Conservation (phyloP, 2,888 invertebrate species). For the Perizoma flavofasciatum region DNA sequence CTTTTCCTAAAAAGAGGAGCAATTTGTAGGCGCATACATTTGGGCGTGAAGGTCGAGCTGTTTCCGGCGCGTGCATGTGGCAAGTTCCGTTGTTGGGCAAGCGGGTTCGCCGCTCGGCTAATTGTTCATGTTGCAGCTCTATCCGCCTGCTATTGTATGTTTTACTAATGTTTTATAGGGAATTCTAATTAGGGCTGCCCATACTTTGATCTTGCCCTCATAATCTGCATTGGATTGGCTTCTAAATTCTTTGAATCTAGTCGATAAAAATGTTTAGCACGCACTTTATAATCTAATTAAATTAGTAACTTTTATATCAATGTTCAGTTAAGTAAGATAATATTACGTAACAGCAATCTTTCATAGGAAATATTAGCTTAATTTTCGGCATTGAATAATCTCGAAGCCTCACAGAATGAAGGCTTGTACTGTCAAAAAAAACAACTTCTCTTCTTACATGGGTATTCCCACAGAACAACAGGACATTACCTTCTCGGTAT, state of each 20-base stretch:
- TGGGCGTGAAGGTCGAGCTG: conserved; percentile 68
- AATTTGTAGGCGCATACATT: conserved; percentile 49
- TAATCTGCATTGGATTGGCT: conserved; percentile 4
- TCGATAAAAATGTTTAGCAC: conserved; percentile 6
- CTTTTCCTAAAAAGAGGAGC: conserved; percentile 49
- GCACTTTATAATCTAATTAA: too few relatives aligned
- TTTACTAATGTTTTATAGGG: conserved; percentile 51
- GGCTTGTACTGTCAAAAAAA: too few relatives aligned
- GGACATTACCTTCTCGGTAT: too few relatives aligned
- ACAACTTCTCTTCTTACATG: too few relatives aligned
- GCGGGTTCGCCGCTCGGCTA: conserved; percentile 61
- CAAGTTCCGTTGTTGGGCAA: conserved; percentile 79
- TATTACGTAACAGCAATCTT: too few relatives aligned
- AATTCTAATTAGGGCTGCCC: conserved; percentile 44
- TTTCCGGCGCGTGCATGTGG: conserved; percentile 65
- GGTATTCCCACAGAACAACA: too few relatives aligned
- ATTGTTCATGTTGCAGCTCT: conserved; percentile 64
- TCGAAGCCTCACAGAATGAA: too few relatives aligned
- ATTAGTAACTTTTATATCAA: too few relatives aligned
- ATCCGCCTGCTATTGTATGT: conserved; percentile 48
- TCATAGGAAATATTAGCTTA: too few relatives aligned
- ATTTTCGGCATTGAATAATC: too few relatives aligned
- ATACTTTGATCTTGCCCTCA: conserved; percentile 25
- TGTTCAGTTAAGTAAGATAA: too few relatives aligned
- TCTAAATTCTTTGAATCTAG: conserved; percentile 7